These are phyloP conservation scores for Pimpla rufipes DNA, from an alignment of 2,888 invertebrate species.

Conservation along the genomic window DNA sequence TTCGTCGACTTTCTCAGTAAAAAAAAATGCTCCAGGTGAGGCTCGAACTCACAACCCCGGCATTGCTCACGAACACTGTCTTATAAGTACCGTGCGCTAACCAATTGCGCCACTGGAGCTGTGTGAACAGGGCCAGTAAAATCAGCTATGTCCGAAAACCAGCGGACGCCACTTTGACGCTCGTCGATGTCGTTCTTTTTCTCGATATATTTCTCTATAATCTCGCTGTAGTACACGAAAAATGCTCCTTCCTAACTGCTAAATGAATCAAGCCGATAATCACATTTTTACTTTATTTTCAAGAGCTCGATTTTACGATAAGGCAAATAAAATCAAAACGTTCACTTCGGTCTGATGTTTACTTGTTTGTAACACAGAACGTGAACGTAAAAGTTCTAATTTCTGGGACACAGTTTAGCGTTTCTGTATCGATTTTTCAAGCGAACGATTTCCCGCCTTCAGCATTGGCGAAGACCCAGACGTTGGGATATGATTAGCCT, in stretches of 20 bases:
- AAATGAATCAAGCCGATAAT: neutral
- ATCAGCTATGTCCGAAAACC: constrained; percentile 2
- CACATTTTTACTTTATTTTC: neutral
- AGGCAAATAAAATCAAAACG: neutral
- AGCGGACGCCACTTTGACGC: neutral
- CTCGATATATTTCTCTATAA: neutral
- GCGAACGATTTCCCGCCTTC: no score
- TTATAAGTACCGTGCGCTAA: constrained; percentile 99
- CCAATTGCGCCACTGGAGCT: constrained; percentile 99
- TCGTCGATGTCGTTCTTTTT: neutral
- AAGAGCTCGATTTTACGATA: neutral
- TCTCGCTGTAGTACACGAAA: neutral
- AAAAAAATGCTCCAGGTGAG: constrained; percentile 97
- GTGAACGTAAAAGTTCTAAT: no score
- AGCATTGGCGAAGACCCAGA: no score
- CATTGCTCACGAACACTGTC: constrained; percentile 98
- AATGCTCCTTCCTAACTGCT: neutral
- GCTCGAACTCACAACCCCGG: constrained; percentile 99
- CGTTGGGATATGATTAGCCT: no score
- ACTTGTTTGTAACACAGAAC: no score
- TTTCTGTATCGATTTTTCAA: no score
- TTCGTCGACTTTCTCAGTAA: constrained; percentile 75
- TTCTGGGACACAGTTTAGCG: no score
- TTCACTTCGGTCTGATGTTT: neutral
- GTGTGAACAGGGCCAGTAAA: constrained; percentile 55